Evolutionary conservation across 1,140 invertebrate species (phyloP).

Genomic region (Panagrolaimus sp.): DNA sequence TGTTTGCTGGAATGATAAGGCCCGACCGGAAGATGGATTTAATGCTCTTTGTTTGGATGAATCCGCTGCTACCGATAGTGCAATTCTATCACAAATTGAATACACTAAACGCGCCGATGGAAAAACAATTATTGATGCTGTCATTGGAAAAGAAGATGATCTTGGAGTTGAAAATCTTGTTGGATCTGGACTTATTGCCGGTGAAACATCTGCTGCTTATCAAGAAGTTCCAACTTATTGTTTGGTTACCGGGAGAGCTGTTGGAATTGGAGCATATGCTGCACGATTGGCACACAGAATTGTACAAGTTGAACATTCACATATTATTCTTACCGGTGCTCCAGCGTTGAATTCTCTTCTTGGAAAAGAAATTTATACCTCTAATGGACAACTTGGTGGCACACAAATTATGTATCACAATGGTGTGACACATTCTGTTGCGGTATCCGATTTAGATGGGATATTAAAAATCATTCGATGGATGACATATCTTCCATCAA

Average conservation of each 20-base stretch:
- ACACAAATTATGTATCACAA: slow-evolving; percentile 96
- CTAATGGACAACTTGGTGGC: slow-evolving; percentile 93
- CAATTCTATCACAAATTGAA: slow-evolving; percentile 74
- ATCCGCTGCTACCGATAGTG: slow-evolving; percentile 48
- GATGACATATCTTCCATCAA: slow-evolving; percentile 67
- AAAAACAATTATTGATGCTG: slow-evolving; percentile 84
- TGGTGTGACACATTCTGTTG: slow-evolving; percentile 86
- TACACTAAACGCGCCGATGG: slow-evolving; percentile 90
- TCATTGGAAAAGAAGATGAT: slow-evolving; percentile 74
- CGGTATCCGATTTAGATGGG: slow-evolving; percentile 84
- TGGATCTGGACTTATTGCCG: slow-evolving; percentile 93
- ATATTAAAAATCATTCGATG: slow-evolving; percentile 75
- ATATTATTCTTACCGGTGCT: slow-evolving; percentile 95
- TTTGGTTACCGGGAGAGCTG: slow-evolving; percentile 89
- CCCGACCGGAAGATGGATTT: slow-evolving; percentile 88
- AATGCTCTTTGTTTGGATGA: slow-evolving; percentile 79
- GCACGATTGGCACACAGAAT: slow-evolving; percentile 85
- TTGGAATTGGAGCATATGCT: slow-evolving; percentile 95
- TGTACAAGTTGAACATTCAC: slow-evolving; percentile 95
- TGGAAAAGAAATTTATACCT: slow-evolving; percentile 90
- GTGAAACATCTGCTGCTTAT: slow-evolving; percentile 91
- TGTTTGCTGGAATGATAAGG: slow-evolving; percentile 84
- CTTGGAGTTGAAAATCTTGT: slow-evolving; percentile 94
- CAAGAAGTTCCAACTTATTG: slow-evolving; percentile 90
- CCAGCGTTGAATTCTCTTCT: slow-evolving; percentile 87